phyloP scores from a whole-genome alignment of 2,797 vertebrate genomes.

The Neosalanx taihuensis region DNA sequence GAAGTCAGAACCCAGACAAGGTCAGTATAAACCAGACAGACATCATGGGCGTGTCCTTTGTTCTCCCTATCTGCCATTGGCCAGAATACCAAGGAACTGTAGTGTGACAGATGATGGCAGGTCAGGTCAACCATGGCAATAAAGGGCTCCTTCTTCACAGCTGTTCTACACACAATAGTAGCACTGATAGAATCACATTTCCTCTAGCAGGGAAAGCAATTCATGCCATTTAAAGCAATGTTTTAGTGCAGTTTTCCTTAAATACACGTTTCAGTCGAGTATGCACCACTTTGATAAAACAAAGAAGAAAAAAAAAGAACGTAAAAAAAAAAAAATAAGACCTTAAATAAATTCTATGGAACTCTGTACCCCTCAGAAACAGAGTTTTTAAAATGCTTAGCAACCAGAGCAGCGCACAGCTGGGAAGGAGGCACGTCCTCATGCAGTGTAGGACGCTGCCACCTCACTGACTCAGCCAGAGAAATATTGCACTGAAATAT shows the following conservation, averaged over 20 bases:
- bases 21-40: conserved; percentile 8
- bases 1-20: neutral
- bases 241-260: conserved; percentile 6
- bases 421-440: conserved; percentile 5
- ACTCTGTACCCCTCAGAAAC: conserved; percentile 36
- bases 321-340: neutral
- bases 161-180: conserved; percentile 3
- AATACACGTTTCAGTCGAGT: neutral
- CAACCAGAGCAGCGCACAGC: conserved; percentile 11
- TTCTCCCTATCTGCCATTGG: neutral
- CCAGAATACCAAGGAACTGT: neutral
- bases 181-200: conserved; percentile 8
- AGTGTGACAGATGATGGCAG: neutral
- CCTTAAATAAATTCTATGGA: neutral
- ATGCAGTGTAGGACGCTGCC: conserved; percentile 31
- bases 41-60: neutral
- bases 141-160: conserved; percentile 9
- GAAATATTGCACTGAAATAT: neutral
- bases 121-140: neutral
- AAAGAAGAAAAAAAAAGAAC: neutral
- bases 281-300: neutral
- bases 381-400: conserved; percentile 3
- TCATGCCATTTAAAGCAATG: conserved; percentile 17
- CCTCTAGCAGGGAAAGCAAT: conserved; percentile 12
- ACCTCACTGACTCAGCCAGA: neutral